These are phyloP conservation scores for Drosophila aldrichi DNA, from an alignment of 2,888 invertebrate genomes.

Conservation along the genomic window DNA sequence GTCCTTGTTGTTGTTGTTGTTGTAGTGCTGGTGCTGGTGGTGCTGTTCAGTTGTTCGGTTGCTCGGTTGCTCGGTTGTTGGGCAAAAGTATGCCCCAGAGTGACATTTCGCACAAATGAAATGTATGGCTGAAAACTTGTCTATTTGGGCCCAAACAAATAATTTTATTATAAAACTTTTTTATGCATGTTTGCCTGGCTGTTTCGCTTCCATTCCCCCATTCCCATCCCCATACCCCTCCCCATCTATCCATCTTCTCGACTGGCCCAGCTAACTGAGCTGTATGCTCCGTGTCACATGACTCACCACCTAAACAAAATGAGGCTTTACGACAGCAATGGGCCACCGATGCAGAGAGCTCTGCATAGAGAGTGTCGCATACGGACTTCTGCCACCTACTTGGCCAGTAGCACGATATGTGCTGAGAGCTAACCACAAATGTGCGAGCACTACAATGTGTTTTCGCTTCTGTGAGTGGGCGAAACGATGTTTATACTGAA, in stretches of 20 bases:
- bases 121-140: slow-evolving; percentile 75
- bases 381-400: background rate
- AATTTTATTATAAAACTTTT: slow-evolving; percentile 76
- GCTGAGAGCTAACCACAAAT: slow-evolving; percentile 3
- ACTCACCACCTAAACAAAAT: slow-evolving; percentile 43
- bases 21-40: slow-evolving; percentile 14
- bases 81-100: slow-evolving; percentile 69
- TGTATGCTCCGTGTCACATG: slow-evolving; percentile 20
- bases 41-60: slow-evolving; percentile 15
- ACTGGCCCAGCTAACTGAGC: slow-evolving; percentile 6
- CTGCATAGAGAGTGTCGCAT: background rate
- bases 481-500: no score
- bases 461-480: background rate
- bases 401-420: background rate
- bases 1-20: slow-evolving; percentile 31
- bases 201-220: slow-evolving; percentile 20
- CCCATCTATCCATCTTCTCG: background rate
- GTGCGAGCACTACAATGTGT: background rate
- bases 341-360: background rate
- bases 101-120: slow-evolving; percentile 76
- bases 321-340: slow-evolving; percentile 54
- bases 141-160: slow-evolving; percentile 73
- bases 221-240: background rate
- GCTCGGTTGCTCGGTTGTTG: slow-evolving; percentile 14
- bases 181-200: slow-evolving; percentile 50